These are phyloP conservation scores for Eremobia ochroleuca DNA, from an alignment of 2,888 invertebrate genomes.

Conservation along the genomic window DNA sequence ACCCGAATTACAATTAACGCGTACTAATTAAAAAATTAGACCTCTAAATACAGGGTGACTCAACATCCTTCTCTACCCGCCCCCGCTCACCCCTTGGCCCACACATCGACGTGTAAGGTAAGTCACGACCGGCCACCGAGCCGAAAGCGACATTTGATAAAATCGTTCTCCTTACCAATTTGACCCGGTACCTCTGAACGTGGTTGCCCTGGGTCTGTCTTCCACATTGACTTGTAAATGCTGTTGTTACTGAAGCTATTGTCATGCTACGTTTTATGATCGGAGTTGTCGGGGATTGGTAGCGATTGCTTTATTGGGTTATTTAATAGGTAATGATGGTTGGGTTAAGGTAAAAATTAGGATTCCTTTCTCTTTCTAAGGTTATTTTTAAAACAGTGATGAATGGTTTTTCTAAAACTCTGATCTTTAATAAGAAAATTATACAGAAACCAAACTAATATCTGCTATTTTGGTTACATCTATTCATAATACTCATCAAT, in stretches of 20 bases:
- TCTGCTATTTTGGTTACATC: too few species aligned
- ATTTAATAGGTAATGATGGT: neutral
- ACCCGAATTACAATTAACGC: neutral
- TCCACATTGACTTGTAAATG: conserved; percentile 71
- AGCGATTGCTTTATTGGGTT: conserved; percentile 40
- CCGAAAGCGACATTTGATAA: conserved; percentile 88
- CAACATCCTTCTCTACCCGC: conserved; percentile 48
- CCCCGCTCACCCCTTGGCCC: conserved; percentile 59
- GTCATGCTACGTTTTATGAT: conserved; percentile 41
- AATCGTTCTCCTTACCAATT: conserved; percentile 86
- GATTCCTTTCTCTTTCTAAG: neutral
- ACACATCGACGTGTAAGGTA: conserved; percentile 83
- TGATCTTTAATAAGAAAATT: too few species aligned
- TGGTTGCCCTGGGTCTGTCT: conserved; percentile 77
- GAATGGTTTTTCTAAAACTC: too few species aligned
- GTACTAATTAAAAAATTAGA: neutral
- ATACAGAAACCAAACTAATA: too few species aligned
- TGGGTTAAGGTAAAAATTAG: neutral
- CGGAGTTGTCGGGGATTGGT: conserved; percentile 16
- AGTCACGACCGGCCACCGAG: conserved; percentile 89
- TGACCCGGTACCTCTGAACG: conserved; percentile 83
- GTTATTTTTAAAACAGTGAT: neutral
- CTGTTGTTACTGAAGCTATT: conserved; percentile 60
- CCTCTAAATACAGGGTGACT: conserved; percentile 3
- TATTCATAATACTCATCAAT: too few species aligned